Evolutionary conservation across 2,888 invertebrate genomes (phyloP), one percentile per base, ranked within the genome.

Genomic region (Drosophila multiciliata): DNA sequence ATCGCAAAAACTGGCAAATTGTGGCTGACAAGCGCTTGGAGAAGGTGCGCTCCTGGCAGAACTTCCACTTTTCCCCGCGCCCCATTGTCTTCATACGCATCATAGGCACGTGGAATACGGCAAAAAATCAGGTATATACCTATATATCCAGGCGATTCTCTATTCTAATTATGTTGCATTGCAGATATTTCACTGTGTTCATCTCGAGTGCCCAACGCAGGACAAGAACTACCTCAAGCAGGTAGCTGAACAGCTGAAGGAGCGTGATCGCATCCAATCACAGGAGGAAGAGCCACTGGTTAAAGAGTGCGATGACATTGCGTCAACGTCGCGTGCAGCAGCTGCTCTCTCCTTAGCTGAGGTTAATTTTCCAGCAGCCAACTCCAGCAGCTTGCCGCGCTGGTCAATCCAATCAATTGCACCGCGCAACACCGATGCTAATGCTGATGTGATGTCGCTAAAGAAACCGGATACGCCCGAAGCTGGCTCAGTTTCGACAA

Each of bases 171-270:
- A 26, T 15, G 9, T 67, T 64, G 15, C 54, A 29, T 32, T 48
- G 4, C 84, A 98, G 97, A 98, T 99, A 65, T 99, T 99, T 93
- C 99, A 99, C 92, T 97, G 98, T 92, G 99, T 99, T 62, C 99
- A 99, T 94, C 96, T 99, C 93, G 99, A 99, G 94, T 98, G 98
- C 87, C 99, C 99, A 8, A 96, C 97, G 36, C 96, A 96, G 76
- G 92, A 93, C 75, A 85, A 86, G 8, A 78, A 62, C 58, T 91
- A 90, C 68, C 52, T 91, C 29, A 86, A 91, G 36, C 73, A 80
- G 58, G 48, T 87, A 1, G 66, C 71, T 7, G 86, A 82, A 2
- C 52, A 78, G 59, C 78, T 81, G 20, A 82, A 81, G 57, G 72
- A 70, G 15, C 69, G 50, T 9, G 55, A 73, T 5, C 68, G 35